Base-by-base conservation (phyloP, 2,113 vertebrate genomes). In the Isurus oxyrinchus region DNA sequence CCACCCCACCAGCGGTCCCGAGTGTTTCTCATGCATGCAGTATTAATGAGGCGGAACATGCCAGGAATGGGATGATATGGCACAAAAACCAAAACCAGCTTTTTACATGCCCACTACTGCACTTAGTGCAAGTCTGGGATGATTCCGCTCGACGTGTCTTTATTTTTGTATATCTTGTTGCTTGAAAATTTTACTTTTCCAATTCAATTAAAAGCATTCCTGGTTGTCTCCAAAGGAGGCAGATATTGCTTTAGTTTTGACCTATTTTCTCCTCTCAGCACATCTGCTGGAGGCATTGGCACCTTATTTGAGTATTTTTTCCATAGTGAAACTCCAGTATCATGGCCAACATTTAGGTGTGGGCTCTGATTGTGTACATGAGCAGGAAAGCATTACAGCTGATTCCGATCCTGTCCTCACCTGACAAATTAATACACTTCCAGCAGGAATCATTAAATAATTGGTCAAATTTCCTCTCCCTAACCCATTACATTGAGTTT, bases 291-390 rank as follows among this genome's bases (percentile, higher is more conserved):
- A n/a, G n/a, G 57, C 2, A 94, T 21, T 63, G 59, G 14, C 35
- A 66, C 35, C 90, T 61, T 61, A 57, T 31, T n/a, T n/a, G 5
- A 14, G 55, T 5, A 91, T 31, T 21, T 49, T 31, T 63, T 44
- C n/a, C 90, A 63, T 40, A 10, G 90, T 93, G 90, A n/a, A 40
- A 16, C 4, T n/a, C 14, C 90, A 40, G 5, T 94, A 23, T 40
- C 90, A 40, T 94, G 61, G 90, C 59, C 90, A 63, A 0, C 8
- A 94, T 66, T 94, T 94, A 94, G n/a, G 59, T 94, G 90, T 94
- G 19, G n/a, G 35, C 23, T n/a, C 66, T 35, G 90, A n/a, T 53
- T 3, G n/a, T 63, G 90, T 57, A 40, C 44, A 66, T 23, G n/a
- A 94, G 35, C 90, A 94, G 7, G 59, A n/a, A 94, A 94, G 31